Base-by-base conservation (phyloP, 1,140 invertebrate genomes). In the Drosophila subpulchrella region DNA sequence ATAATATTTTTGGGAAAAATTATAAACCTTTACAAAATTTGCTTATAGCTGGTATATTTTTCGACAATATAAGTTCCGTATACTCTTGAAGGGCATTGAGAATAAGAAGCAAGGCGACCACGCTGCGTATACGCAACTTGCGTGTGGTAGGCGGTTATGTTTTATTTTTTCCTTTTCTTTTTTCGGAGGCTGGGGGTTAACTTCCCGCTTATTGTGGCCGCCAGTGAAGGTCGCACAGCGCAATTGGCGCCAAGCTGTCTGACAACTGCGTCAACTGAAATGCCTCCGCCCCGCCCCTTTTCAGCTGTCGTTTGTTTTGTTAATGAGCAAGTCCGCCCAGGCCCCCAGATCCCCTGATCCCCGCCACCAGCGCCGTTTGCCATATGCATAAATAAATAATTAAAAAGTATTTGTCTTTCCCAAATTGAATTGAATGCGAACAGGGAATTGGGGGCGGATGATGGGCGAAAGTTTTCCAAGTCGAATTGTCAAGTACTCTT, bases 321-420 rank as follows among this genome's bases (percentile, higher is more conserved):
- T 77, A 77, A 77, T 77, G 74, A 77, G 74, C 73, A 36, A 15
- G 39, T 51, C 44, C 30, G 11, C 13, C 15, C 50, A 6, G 8
- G 11, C 7, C 54, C 17, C n/a, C 12, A 5, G 46, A n/a, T 20
- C 20, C 46, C 46, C 32, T 3, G 32, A 34, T 34, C 8, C 32
- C 46, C 20, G 24, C 46, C 46, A n/a, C 10, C 48, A 32, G n/a
- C 48, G 24, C 17, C 27, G n/a, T 39, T 34, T 10, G n/a, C 60
- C 42, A 59, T 60, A 68, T 77, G 56, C 53, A 76, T 77, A 77
- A 60, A 77, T 76, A 76, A 58, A 76, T 68, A 68, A 76, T 75
- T 74, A 74, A 74, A 74, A 73, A 54, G 48, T 73, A 73, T 73
- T 73, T 73, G 72, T 75, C 38, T 74, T 74, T 55, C 17, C 50